Evolutionary conservation across 2,888 invertebrate species (phyloP).

Genomic region (Antitype chi): DNA sequence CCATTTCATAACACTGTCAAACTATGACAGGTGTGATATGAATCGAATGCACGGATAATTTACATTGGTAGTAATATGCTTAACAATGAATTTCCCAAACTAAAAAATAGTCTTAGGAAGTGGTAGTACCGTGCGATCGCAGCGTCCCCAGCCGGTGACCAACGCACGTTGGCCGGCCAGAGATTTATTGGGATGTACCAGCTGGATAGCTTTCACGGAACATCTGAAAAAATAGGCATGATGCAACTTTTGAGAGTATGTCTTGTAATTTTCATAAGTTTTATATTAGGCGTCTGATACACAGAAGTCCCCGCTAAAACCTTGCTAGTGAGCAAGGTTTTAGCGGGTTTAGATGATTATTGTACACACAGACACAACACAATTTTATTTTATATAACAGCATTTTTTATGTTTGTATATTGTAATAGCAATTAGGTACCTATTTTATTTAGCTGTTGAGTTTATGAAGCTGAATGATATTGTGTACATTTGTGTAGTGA

Average conservation of each 20-base stretch:
- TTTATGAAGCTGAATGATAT: no score
- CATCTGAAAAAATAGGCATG: constrained; percentile 64
- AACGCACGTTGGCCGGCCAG: constrained; percentile 70
- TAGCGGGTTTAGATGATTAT: neutral
- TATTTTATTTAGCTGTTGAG: no score
- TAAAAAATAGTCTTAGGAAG: neutral
- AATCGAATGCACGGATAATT: neutral
- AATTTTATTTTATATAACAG: no score
- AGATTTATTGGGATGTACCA: constrained; percentile 51
- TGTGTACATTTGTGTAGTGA: no score
- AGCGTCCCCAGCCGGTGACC: constrained; percentile 87
- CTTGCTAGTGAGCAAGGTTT: neutral
- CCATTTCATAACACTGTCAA: neutral
- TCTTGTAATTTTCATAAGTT: neutral
- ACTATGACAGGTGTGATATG: neutral
- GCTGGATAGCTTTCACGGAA: constrained; percentile 68
- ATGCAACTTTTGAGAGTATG: neutral
- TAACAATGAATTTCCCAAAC: no score
- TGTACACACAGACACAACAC: neutral
- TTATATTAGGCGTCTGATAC: neutral
- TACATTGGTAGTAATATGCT: neutral
- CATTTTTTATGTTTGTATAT: no score
- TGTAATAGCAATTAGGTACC: no score
- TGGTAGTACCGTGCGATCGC: constrained; percentile 78
- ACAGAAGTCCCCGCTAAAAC: neutral